Evolutionary conservation across 2,888 invertebrate genomes (phyloP), one percentile per base, ranked within the genome.

Genomic region (Athetis lepigone): DNA sequence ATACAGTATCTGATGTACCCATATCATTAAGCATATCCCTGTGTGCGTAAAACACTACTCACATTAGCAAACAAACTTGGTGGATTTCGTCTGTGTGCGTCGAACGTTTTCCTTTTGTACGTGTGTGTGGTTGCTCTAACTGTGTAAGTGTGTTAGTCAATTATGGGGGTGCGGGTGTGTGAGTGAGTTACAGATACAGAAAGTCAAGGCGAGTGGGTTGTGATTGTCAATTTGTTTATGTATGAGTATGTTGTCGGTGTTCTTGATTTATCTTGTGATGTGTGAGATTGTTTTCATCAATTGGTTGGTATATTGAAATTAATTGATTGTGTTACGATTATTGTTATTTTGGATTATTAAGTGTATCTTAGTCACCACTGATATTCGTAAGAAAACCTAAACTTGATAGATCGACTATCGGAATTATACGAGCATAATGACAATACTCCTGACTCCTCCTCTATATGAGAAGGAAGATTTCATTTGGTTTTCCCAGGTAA

Each of bases 161-260:
- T 74, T 74, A 68, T 8, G 23, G 37, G 16, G 16, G 11, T 36
- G 19, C 23, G 0, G 6, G 9, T 36, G 56, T 69, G 62, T 60
- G 50, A 1, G 43, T 45, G 19, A 33, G 21, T 39, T 43, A 64
- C 54, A 70, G 42, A 58, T 64, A 75, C 57, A 29, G 54, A 70
- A 72, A 75, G 57, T 55, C 54, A 64, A 21, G 33, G 49, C 42
- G 46, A 70, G 70, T 40, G 43, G 29, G 70, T 11, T 36, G 46
- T 43, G 52, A 59, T 60, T 73, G 50, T 54, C 55, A 56, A 42
- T 60, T 60, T 57, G 47, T 59, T 54, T 54, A 52, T 62, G 52
- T 74, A 62, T 57, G 47, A 63, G 54, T 57, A 19, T 50, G 27
- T 47, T 56, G 42, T 62, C 16, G 13, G 43, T 33, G 37, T 33